phyloP scores from a whole-genome alignment of 2,113 vertebrate genomes.

The Melozone crissalis region DNA sequence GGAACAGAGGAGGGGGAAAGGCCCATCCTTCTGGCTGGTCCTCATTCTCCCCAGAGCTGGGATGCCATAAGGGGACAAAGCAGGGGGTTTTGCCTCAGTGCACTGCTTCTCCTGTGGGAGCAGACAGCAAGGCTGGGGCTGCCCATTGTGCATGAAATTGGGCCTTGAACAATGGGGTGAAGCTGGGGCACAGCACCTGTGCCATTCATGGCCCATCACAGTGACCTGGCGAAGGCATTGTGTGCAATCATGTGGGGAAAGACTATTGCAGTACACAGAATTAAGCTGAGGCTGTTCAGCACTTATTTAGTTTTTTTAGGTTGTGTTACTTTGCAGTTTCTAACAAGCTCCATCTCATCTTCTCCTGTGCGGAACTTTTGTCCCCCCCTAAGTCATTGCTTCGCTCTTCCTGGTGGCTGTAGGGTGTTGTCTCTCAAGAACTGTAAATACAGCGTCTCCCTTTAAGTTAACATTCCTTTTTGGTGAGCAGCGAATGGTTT shows the following conservation, averaged over 20 bases:
- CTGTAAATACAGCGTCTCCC: not conserved
- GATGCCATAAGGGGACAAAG: not conserved
- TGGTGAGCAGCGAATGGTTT: not conserved
- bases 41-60: not conserved
- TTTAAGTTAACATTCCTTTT: not conserved
- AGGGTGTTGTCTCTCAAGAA: not conserved
- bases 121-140: not conserved
- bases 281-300: not conserved
- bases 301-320: not conserved
- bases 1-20: not conserved
- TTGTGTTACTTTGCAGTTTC: not conserved
- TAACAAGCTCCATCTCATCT: not conserved
- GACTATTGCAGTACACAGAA: not conserved
- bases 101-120: not conserved
- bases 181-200: not conserved
- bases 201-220: not conserved
- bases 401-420: not conserved
- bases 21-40: not conserved
- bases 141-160: not conserved
- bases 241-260: not conserved
- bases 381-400: not conserved
- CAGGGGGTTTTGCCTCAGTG: not conserved
- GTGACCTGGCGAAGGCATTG: not conserved
- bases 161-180: not conserved
- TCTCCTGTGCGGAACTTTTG: not conserved